phyloP scores from a whole-genome alignment of 2,113 vertebrate species.

The Melanerpes formicivorus region DNA sequence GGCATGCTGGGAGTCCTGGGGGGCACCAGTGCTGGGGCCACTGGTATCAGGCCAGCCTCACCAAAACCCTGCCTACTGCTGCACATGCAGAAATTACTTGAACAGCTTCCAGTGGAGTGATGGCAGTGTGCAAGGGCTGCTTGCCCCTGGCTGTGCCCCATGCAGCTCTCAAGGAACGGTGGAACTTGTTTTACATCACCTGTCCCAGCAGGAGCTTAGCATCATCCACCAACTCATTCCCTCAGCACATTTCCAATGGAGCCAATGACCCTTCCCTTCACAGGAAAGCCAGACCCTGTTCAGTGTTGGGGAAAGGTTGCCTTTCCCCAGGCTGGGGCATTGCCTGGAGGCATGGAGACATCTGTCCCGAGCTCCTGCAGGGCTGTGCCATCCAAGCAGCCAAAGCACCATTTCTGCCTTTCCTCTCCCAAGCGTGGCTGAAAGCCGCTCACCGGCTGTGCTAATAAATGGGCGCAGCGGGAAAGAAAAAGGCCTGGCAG shows the following conservation, averaged over 20 bases:
- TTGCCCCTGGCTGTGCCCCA: too few species aligned
- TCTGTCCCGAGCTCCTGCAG: rapidly evolving
- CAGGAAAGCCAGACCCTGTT: background rate
- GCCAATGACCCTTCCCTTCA: rapidly evolving
- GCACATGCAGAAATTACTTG: rapidly evolving
- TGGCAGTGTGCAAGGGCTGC: rapidly evolving
- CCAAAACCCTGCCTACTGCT: background rate
- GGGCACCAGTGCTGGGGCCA: rapidly evolving
- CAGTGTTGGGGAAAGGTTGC: background rate
- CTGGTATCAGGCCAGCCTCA: background rate
- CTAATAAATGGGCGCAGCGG: background rate
- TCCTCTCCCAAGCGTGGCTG: background rate
- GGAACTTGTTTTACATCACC: background rate
- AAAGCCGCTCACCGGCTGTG: background rate
- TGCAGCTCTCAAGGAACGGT: background rate
- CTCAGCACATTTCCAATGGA: rapidly evolving
- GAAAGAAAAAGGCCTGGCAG: constrained; percentile 36
- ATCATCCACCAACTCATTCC: background rate
- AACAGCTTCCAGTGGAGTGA: rapidly evolving
- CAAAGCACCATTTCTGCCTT: background rate
- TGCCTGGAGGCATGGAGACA: rapidly evolving
- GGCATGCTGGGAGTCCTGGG: background rate
- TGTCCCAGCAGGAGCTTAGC: background rate
- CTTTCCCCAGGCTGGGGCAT: background rate
- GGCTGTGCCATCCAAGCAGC: background rate